These are phyloP conservation scores for Luidia sarsii DNA, from an alignment of 53 echinoderm and acorn worm genomes.

Conservation along the genomic window DNA sequence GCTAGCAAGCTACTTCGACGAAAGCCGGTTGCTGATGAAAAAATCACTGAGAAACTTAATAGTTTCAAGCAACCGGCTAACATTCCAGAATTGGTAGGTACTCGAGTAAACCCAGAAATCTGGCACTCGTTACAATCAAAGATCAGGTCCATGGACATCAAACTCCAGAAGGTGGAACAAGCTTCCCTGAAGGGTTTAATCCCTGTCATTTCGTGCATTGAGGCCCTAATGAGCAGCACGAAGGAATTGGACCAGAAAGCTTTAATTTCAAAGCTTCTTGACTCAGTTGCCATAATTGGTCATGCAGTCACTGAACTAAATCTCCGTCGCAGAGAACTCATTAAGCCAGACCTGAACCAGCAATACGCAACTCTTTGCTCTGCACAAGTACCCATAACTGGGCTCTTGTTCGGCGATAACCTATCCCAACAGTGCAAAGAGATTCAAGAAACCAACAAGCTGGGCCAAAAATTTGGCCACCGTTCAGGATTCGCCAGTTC, in stretches of 20 bases:
- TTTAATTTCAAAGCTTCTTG: neutral
- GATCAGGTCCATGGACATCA: slow-evolving; percentile 7
- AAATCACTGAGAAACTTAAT: no score
- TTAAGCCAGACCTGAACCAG: neutral
- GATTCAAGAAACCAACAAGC: no score
- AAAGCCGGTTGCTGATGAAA: neutral
- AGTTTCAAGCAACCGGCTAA: neutral
- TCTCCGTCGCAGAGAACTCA: neutral
- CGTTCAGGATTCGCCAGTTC: no score
- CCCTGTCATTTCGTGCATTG: neutral
- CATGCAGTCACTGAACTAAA: neutral
- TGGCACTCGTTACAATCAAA: slow-evolving; percentile 8
- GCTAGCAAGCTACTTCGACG: neutral
- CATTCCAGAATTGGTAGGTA: neutral
- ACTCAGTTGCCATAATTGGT: neutral
- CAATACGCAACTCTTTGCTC: neutral
- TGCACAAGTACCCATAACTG: no score
- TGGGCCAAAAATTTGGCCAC: no score
- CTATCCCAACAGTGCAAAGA: no score
- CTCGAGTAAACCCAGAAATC: slow-evolving; percentile 2
- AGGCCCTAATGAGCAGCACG: neutral
- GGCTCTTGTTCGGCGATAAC: no score
- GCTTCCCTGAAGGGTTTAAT: neutral
- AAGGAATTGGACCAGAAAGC: neutral
- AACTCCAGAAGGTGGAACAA: no score